Conservation (phyloP, 2,797 vertebrate species). For the Intellagama lesueurii region DNA sequence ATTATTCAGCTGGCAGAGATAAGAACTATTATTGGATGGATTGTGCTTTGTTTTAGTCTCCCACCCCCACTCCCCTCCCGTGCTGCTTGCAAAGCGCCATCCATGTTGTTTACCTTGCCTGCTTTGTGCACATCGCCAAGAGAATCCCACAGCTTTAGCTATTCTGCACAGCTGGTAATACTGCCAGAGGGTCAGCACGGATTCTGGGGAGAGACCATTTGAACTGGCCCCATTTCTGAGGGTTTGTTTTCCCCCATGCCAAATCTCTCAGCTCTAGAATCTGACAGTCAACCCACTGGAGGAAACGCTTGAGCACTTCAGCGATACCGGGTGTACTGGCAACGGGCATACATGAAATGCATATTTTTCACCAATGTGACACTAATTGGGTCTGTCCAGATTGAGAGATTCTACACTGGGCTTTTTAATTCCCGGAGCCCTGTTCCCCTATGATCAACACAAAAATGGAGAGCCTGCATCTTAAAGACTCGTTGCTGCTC, state of each 20-base stretch:
- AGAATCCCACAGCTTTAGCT: not conserved
- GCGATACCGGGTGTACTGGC: not conserved
- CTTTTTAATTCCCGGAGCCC: constrained; percentile 19
- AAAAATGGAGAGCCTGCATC: not conserved
- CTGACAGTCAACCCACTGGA: constrained; percentile 24
- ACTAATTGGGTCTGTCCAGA: constrained; percentile 13
- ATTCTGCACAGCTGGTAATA: not conserved
- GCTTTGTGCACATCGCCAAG: not conserved
- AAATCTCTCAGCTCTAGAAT: constrained; percentile 18
- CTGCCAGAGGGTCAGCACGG: not conserved
- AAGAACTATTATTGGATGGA: not conserved
- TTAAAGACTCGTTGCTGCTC: not conserved
- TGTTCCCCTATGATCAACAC: not conserved
- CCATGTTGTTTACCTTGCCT: not conserved
- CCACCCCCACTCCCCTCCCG: fast-evolving
- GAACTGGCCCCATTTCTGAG: constrained; percentile 19
- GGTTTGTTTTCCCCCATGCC: not conserved
- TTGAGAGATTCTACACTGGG: constrained; percentile 16
- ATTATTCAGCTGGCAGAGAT: not conserved
- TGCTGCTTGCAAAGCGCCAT: not conserved
- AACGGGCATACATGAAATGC: not conserved
- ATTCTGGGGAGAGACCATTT: not conserved
- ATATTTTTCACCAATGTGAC: constrained; percentile 13
- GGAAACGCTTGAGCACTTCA: not conserved
- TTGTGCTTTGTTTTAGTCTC: not conserved